phyloP scores from a whole-genome alignment of 2,888 invertebrate species.

The Lycocerus yunnanus region DNA sequence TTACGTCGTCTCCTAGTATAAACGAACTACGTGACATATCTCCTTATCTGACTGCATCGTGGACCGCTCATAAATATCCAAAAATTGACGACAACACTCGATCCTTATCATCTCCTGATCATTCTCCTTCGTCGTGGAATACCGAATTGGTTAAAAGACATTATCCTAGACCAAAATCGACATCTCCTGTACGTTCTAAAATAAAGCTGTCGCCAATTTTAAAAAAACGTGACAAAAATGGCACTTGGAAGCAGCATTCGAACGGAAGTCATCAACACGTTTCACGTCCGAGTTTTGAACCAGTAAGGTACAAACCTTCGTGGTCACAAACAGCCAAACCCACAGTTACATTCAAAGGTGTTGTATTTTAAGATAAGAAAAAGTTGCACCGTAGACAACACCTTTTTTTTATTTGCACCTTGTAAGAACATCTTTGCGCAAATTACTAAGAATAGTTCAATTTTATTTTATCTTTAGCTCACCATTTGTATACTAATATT shows the following conservation, averaged over 20 bases:
- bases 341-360: slow-evolving; percentile 78
- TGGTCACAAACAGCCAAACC: slow-evolving; percentile 61
- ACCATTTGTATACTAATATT: slow-evolving; percentile 11
- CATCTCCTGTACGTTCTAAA: slow-evolving; percentile 59
- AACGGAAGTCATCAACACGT: slow-evolving; percentile 80
- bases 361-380: slow-evolving; percentile 43
- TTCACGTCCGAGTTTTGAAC: slow-evolving; percentile 53
- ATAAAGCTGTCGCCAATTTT: slow-evolving; percentile 53
- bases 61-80: slow-evolving; percentile 82
- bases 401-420: slow-evolving; percentile 29
- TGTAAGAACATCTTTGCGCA: slow-evolving; percentile 16
- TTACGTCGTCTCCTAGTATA: slow-evolving; percentile 79
- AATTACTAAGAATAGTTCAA: slow-evolving; percentile 32
- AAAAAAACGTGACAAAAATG: slow-evolving; percentile 39
- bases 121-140: slow-evolving; percentile 42
- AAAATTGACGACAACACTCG: slow-evolving; percentile 70
- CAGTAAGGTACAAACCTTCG: slow-evolving; percentile 52
- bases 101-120: slow-evolving; percentile 62
- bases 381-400: slow-evolving; percentile 29
- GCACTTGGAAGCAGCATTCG: slow-evolving; percentile 65
- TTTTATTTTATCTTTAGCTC: slow-evolving; percentile 11
- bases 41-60: slow-evolving; percentile 76
- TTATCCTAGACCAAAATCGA: slow-evolving; percentile 52
- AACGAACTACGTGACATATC: slow-evolving; percentile 77
- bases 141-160: slow-evolving; percentile 55